Evolutionary conservation across 2,888 invertebrate species (phyloP).

Genomic region (Tricholauxania praeusta): DNA sequence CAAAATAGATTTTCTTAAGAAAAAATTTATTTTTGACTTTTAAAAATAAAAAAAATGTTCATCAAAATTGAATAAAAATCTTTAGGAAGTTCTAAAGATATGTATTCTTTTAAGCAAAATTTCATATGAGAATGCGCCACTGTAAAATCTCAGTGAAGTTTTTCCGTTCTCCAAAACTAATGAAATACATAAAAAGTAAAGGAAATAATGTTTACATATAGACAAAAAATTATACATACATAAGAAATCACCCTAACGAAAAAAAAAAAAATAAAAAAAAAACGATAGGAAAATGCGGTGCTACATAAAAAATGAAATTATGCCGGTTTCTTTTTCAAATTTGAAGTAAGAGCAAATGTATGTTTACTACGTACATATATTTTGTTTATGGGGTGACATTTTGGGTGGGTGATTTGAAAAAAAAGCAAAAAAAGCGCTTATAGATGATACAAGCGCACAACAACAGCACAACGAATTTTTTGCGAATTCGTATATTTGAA

Average conservation of each 20-base stretch:
- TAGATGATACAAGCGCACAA: too few relatives aligned
- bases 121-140: too few relatives aligned
- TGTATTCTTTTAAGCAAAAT: too few relatives aligned
- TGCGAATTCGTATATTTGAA: constrained; percentile 11
- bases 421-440: too few relatives aligned
- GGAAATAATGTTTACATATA: not conserved
- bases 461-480: not conserved
- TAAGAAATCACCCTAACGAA: constrained; percentile 25
- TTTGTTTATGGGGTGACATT: constrained; percentile 24
- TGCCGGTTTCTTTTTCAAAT: constrained; percentile 26
- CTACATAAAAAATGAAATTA: constrained; percentile 27
- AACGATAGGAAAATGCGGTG: not conserved
- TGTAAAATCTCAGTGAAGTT: too few relatives aligned
- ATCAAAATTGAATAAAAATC: too few relatives aligned
- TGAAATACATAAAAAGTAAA: constrained; percentile 9
- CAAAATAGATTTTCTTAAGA: too few relatives aligned
- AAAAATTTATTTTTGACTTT: too few relatives aligned
- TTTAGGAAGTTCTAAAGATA: too few relatives aligned
- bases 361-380: not conserved
- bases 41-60: too few relatives aligned
- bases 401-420: constrained; percentile 24
- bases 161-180: not conserved
- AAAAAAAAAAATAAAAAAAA: not conserved
- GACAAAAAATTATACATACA: constrained; percentile 11
- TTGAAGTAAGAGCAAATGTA: constrained; percentile 11